phyloP scores from a whole-genome alignment of 2,113 vertebrate genomes.

The Nothobranchius kuhntae region DNA sequence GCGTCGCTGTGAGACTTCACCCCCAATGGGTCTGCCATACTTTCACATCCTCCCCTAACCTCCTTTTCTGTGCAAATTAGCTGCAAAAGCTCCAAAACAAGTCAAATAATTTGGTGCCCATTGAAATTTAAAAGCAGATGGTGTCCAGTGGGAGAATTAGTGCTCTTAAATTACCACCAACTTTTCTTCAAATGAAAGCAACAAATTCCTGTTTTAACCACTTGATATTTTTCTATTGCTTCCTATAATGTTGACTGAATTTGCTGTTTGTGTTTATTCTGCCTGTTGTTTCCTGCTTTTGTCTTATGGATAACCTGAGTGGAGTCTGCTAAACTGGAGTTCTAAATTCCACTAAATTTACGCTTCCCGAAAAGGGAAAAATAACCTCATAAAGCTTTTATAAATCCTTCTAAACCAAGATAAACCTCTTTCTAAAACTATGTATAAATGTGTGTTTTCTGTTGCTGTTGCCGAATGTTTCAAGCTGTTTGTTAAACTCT shows the following conservation, averaged over 20 bases:
- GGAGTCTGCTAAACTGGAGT: slow-evolving; percentile 51
- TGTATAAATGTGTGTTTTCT: slow-evolving; percentile 82
- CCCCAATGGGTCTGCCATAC: slow-evolving; percentile 40
- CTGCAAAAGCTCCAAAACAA: slow-evolving; percentile 14
- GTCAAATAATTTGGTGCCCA: slow-evolving; percentile 30
- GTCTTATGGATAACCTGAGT: slow-evolving; percentile 36
- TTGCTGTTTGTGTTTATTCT: slow-evolving; percentile 37
- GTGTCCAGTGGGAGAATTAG: slow-evolving; percentile 70
- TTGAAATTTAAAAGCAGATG: slow-evolving; percentile 66
- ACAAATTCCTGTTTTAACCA: slow-evolving; percentile 30
- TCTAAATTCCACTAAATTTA: slow-evolving; percentile 66
- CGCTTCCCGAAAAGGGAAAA: slow-evolving; percentile 44
- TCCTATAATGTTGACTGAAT: slow-evolving; percentile 20
- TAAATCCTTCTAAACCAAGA: slow-evolving; percentile 76
- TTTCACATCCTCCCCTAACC: slow-evolving; percentile 33
- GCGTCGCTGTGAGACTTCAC: slow-evolving; percentile 50
- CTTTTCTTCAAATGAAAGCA: slow-evolving; percentile 29
- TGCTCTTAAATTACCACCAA: slow-evolving; percentile 41
- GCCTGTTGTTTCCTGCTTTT: slow-evolving; percentile 29
- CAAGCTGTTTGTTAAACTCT: slow-evolving; percentile 99
- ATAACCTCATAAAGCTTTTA: slow-evolving; percentile 68
- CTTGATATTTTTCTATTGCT: slow-evolving; percentile 18
- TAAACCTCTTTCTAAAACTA: slow-evolving; percentile 77
- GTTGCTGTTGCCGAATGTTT: slow-evolving; percentile 82
- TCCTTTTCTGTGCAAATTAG: slow-evolving; percentile 10